Evolutionary conservation across 2,113 vertebrate genomes (phyloP).

Genomic region (Vireo altiloquus): DNA sequence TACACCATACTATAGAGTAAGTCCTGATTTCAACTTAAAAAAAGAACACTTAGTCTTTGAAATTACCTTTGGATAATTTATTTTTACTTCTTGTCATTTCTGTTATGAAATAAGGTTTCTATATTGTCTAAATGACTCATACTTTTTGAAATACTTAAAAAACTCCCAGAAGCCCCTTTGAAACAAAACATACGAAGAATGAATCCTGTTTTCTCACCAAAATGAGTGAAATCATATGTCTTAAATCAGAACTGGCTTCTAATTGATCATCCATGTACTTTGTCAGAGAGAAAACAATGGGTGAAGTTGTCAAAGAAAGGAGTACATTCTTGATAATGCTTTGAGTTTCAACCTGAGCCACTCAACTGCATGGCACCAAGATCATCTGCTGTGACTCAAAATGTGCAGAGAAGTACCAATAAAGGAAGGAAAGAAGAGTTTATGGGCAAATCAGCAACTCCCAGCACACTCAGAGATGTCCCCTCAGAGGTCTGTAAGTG

Average conservation of each 20-base stretch:
- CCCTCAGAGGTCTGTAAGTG: not conserved
- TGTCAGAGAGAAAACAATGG: not conserved
- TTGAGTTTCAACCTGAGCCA: not conserved
- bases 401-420: constrained; percentile 60
- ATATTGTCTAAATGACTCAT: not conserved
- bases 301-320: not conserved
- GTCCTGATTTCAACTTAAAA: not conserved
- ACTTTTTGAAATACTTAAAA: not conserved
- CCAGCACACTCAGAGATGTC: constrained; percentile 71
- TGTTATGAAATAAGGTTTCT: not conserved
- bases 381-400: constrained; percentile 53
- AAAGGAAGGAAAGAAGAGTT: constrained; percentile 1
- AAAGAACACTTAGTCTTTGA: not conserved
- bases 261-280: not conserved
- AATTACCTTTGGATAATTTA: not conserved
- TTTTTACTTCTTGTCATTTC: not conserved
- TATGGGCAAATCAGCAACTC: not conserved
- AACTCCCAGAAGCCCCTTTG: not conserved
- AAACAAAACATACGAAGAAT: not conserved
- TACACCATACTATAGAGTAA: not conserved
- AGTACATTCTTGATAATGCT: not conserved
- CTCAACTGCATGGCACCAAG: not conserved
- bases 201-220: not conserved
- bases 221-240: not conserved
- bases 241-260: not conserved